A percentile compares a stretch with the other conserved stretches of the same genome.
phyloP scores from a whole-genome alignment of 2,113 vertebrate species.

The Seriola aureovittata region DNA sequence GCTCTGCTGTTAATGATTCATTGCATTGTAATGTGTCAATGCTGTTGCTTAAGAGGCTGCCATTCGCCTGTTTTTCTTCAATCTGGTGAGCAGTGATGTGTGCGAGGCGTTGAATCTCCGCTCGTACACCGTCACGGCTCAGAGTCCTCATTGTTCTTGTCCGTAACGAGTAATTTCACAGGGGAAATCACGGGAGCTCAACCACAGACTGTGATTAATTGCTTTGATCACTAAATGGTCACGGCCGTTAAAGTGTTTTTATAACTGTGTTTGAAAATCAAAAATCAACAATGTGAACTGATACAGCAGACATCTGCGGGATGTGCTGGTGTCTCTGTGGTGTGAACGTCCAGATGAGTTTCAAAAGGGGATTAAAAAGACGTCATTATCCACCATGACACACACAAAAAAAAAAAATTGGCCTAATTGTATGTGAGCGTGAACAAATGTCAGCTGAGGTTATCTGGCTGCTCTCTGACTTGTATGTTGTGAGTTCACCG shows the following conservation, averaged over 20 bases:
- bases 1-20: constrained; percentile 49
- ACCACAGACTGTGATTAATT: neutral
- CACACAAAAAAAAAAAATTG: constrained; percentile 46
- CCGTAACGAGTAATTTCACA: neutral
- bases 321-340: constrained; percentile 1
- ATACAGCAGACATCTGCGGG: neutral
- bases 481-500: constrained; percentile 31
- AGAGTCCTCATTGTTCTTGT: neutral
- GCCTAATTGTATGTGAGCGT: constrained; percentile 51
- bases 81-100: neutral
- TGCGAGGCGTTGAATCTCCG: too few relatives aligned
- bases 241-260: constrained; percentile 12
- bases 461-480: constrained; percentile 44
- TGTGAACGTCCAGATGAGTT: constrained; percentile 15
- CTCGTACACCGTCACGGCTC: neutral
- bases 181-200: neutral
- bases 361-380: constrained; percentile 7
- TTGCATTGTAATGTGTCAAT: constrained; percentile 21
- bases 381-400: constrained; percentile 31
- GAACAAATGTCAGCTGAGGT: constrained; percentile 49
- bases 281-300: neutral
- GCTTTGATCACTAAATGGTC: constrained; percentile 8
- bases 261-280: constrained; percentile 23
- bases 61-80: constrained; percentile 9
- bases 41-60: constrained; percentile 37